Conservation (phyloP, 2,888 invertebrate genomes). For the Fabriciana adippe region DNA sequence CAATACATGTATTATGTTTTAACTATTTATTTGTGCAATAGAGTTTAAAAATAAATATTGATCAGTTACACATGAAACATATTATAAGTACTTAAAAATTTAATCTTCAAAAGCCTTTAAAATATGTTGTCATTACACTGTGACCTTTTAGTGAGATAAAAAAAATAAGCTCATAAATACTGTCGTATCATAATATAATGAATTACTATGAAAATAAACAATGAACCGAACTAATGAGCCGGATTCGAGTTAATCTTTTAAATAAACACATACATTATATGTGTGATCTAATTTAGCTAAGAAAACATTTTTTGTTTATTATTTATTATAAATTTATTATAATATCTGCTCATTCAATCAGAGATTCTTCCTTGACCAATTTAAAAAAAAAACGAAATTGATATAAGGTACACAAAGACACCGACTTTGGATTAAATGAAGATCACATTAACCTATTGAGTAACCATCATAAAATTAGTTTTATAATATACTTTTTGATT, state of each 20-base stretch:
- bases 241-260: slow-evolving; percentile 35
- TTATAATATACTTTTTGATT: slow-evolving; percentile 2
- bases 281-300: slow-evolving; percentile 39
- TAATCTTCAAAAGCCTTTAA: too few species aligned
- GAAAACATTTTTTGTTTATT: slow-evolving; percentile 27
- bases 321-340: slow-evolving; percentile 40
- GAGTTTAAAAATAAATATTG: too few species aligned
- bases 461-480: slow-evolving; percentile 9
- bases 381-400: slow-evolving; percentile 15
- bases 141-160: slow-evolving; percentile 8
- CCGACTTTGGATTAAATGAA: slow-evolving; percentile 11
- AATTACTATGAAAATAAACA: slow-evolving; percentile 7
- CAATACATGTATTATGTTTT: too few species aligned
- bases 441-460: slow-evolving; percentile 23
- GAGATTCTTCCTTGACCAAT: slow-evolving; percentile 18
- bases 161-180: slow-evolving; percentile 15
- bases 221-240: slow-evolving; percentile 22
- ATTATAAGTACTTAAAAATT: too few species aligned
- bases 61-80: too few species aligned
- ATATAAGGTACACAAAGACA: slow-evolving; percentile 12
- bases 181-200: not conserved
- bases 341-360: slow-evolving; percentile 23
- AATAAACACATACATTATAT: slow-evolving; percentile 40
- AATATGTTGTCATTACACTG: slow-evolving; percentile 2
- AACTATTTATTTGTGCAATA: too few species aligned